Evolutionary conservation across 2,113 vertebrate genomes (phyloP).

Genomic region (Gallinago undulata): DNA sequence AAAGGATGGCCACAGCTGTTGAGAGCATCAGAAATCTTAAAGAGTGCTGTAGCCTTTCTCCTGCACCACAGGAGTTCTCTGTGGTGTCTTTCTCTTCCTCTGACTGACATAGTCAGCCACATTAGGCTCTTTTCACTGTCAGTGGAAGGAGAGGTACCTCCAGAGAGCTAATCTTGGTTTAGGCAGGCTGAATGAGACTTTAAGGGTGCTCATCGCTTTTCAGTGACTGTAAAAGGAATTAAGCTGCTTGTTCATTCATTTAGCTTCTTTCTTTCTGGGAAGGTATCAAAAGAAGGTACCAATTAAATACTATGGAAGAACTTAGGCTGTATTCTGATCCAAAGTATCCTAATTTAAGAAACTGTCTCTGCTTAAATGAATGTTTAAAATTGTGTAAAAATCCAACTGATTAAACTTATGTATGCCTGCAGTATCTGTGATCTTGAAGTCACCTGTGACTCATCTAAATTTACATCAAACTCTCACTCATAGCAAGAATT

Average conservation of each 20-base stretch:
- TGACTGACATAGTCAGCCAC: constrained; percentile 2
- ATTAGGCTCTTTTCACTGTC: constrained; percentile 15
- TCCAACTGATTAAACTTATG: background rate
- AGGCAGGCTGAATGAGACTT: background rate
- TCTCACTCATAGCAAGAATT: background rate
- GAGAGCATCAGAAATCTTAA: constrained; percentile 25
- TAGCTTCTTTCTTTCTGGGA: background rate
- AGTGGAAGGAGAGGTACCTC: background rate
- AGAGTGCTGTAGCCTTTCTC: constrained; percentile 20
- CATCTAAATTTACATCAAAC: background rate
- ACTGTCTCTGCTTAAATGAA: background rate
- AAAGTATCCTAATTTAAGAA: background rate
- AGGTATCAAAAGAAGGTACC: background rate
- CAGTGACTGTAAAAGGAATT: constrained; percentile 12
- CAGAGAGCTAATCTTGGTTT: constrained; percentile 1
- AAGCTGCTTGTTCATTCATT: constrained; percentile 32
- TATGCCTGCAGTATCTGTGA: background rate
- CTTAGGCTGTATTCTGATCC: background rate
- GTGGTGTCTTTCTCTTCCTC: constrained; percentile 18
- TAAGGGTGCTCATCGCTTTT: constrained; percentile 10
- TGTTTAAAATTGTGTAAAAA: background rate
- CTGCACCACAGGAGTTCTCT: constrained; percentile 20
- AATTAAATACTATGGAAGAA: background rate
- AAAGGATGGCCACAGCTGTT: constrained; percentile 30
- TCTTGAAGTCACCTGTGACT: background rate